Evolutionary conservation across 2,113 vertebrate genomes (phyloP).

Genomic region (Ptilonorhynchus violaceus): DNA sequence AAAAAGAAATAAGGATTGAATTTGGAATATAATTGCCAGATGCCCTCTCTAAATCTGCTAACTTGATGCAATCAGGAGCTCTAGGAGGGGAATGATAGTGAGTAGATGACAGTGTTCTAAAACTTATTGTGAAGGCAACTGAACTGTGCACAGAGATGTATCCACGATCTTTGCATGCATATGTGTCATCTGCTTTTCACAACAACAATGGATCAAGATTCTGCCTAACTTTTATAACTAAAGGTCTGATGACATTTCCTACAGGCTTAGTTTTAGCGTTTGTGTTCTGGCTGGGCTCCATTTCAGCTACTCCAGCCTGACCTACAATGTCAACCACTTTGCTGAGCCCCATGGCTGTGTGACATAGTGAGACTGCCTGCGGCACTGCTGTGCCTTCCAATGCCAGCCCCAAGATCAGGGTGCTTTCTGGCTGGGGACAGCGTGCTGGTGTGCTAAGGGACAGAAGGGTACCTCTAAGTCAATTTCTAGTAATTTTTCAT

Average conservation of each 20-base stretch:
- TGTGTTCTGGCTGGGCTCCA: neutral
- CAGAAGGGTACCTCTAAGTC: neutral
- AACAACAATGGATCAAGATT: neutral
- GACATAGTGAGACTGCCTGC: fast-evolving
- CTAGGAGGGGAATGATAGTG: neutral
- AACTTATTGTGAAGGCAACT: neutral
- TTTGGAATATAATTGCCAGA: neutral
- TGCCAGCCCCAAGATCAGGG: neutral
- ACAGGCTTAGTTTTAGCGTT: neutral
- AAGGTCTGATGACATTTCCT: neutral
- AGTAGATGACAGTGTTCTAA: neutral
- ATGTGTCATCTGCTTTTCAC: neutral
- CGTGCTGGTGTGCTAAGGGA: neutral
- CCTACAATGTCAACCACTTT: neutral
- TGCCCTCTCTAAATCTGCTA: neutral
- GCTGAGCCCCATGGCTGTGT: neutral
- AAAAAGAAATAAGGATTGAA: neutral
- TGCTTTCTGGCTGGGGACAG: neutral
- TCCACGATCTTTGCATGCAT: fast-evolving
- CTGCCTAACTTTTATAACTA: neutral
- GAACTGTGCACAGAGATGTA: neutral
- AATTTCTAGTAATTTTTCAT: neutral
- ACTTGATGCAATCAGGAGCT: neutral
- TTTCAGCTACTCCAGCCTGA: neutral
- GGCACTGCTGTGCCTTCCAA: neutral